Evolutionary conservation across 2,797 vertebrate genomes (phyloP).

Genomic region (Oreortyx pictus): DNA sequence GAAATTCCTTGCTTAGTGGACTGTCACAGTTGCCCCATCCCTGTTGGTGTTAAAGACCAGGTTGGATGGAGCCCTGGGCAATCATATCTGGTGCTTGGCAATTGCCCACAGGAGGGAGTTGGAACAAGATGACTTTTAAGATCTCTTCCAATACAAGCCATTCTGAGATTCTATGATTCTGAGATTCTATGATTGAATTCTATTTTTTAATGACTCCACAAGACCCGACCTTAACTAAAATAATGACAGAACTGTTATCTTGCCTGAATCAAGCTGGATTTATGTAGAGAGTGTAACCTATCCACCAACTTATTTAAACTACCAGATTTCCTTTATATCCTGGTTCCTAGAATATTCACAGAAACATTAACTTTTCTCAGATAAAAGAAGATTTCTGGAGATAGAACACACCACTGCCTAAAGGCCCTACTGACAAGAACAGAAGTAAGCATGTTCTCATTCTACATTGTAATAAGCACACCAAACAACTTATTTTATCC

Average conservation of each 20-base stretch:
- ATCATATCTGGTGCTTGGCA: too few species aligned
- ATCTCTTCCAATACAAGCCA: too few species aligned
- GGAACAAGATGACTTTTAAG: too few species aligned
- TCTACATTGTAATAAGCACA: neutral
- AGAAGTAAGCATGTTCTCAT: fast-evolving
- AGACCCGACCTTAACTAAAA: neutral
- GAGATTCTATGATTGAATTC: neutral
- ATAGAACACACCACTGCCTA: neutral
- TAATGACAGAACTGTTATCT: neutral
- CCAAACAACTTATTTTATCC: neutral
- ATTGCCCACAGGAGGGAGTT: too few species aligned
- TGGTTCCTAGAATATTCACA: neutral
- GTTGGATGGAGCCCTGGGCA: too few species aligned
- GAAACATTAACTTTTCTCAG: neutral
- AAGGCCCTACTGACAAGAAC: neutral
- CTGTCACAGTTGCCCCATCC: too few species aligned
- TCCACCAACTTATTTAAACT: neutral
- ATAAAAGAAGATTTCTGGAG: neutral
- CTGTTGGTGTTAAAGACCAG: too few species aligned
- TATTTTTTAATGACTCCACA: neutral
- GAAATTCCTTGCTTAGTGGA: too few species aligned
- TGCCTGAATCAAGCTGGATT: neutral
- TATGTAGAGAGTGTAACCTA: neutral
- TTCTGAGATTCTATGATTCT: neutral
- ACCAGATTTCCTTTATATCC: neutral